These are phyloP conservation scores for Diorhabda elongata DNA, from an alignment of 1,140 invertebrate species.

Conservation along the genomic window DNA sequence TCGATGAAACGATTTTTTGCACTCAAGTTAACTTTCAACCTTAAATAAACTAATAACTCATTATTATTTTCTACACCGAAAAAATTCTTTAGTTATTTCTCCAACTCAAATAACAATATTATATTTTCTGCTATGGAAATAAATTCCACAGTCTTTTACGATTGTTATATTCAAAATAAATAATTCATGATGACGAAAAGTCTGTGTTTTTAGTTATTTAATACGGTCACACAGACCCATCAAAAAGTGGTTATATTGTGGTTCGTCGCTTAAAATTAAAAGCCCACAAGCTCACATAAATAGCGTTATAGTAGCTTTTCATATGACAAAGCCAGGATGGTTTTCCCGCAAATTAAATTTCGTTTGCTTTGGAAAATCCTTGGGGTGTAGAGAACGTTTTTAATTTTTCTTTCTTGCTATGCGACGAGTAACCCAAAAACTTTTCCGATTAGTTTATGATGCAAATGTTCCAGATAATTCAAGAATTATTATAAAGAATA, in stretches of 20 bases:
- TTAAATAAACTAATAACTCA: no score
- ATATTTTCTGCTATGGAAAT: no score
- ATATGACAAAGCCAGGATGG: constrained; percentile 5
- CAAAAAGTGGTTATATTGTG: neutral
- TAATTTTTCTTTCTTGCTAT: constrained; percentile 1
- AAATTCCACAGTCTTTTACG: no score
- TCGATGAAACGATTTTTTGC: no score
- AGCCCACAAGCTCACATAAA: constrained; percentile 5
- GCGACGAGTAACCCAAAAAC: neutral
- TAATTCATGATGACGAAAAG: no score
- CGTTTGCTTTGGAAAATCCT: neutral
- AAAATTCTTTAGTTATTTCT: no score
- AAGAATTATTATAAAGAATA: neutral
- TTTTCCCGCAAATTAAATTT: constrained; percentile 7
- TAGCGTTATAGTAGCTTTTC: constrained; percentile 3
- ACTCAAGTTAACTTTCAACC: no score
- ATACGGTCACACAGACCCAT: neutral
- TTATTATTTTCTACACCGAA: no score
- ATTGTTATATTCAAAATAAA: no score
- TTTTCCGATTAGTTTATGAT: neutral
- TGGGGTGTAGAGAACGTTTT: neutral
- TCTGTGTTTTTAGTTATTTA: neutral
- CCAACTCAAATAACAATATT: no score
- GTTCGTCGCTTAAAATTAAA: constrained; percentile 9
- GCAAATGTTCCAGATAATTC: neutral